Conservation (phyloP, 2,797 vertebrate genomes). For the Enteromius trimaculatus region DNA sequence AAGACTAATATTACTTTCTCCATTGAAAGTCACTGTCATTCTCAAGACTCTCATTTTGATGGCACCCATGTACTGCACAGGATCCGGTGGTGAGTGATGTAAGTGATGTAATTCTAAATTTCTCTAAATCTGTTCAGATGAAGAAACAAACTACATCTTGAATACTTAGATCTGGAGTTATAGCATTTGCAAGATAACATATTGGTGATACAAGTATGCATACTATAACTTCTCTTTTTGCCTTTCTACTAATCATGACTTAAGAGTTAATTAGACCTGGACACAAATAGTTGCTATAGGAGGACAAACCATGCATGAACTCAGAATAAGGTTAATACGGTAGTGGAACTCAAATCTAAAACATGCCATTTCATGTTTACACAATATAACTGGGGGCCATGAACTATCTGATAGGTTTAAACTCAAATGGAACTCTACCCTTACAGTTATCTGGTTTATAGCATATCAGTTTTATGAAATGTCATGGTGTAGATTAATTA, state of each 20-base stretch:
- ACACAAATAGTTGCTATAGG: background rate
- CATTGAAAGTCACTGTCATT: too few relatives aligned
- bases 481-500: background rate
- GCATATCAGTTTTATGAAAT: background rate
- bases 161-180: background rate
- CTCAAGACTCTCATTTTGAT: background rate
- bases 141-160: background rate
- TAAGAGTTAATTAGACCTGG: background rate
- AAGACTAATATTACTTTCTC: background rate
- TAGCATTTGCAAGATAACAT: background rate
- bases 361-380: background rate
- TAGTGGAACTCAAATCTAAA: background rate
- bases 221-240: background rate
- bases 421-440: background rate
- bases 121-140: background rate
- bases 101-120: background rate
- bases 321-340: background rate
- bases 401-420: conserved; percentile 1
- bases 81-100: background rate
- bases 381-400: background rate
- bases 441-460: background rate
- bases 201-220: background rate
- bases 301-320: background rate
- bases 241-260: background rate
- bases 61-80: background rate